phyloP scores from a whole-genome alignment of 2,113 vertebrate species.

The Sinocyclocheilus anophthalmus region DNA sequence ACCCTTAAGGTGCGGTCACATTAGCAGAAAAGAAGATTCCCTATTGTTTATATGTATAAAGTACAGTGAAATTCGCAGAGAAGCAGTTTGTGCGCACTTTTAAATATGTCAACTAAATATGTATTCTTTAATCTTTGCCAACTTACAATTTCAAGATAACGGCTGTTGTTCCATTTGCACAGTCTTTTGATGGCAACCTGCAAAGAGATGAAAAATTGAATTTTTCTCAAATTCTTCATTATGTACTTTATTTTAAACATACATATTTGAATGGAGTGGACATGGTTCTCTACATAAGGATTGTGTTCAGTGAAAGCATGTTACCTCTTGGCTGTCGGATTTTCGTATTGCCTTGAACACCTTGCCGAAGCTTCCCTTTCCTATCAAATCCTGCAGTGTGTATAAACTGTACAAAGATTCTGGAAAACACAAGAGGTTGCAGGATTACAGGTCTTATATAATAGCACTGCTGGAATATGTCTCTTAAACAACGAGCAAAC shows the following conservation, averaged over 20 bases:
- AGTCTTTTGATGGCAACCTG: no score
- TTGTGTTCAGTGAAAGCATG: not conserved
- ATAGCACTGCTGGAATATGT: not conserved
- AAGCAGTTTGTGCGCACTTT: no score
- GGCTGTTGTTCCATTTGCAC: no score
- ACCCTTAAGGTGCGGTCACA: not conserved
- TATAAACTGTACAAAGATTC: not conserved
- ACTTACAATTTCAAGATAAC: no score
- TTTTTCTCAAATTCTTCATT: no score
- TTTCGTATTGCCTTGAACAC: not conserved
- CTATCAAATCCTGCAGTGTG: not conserved
- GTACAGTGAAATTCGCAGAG: no score
- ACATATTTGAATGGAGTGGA: not conserved
- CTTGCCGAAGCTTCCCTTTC: not conserved
- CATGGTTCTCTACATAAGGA: not conserved
- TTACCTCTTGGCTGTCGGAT: not conserved
- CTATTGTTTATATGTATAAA: no score
- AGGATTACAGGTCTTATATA: not conserved
- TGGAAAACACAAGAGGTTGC: not conserved
- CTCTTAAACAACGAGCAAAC: not conserved
- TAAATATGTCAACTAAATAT: no score
- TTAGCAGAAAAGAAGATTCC: not conserved
- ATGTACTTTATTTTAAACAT: no score
- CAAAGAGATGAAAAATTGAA: no score
- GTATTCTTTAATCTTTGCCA: no score